Evolutionary conservation across 2,113 vertebrate species (phyloP), one percentile per base, ranked within the genome.

Genomic region (Pseudorhombus dupliciocellatus): DNA sequence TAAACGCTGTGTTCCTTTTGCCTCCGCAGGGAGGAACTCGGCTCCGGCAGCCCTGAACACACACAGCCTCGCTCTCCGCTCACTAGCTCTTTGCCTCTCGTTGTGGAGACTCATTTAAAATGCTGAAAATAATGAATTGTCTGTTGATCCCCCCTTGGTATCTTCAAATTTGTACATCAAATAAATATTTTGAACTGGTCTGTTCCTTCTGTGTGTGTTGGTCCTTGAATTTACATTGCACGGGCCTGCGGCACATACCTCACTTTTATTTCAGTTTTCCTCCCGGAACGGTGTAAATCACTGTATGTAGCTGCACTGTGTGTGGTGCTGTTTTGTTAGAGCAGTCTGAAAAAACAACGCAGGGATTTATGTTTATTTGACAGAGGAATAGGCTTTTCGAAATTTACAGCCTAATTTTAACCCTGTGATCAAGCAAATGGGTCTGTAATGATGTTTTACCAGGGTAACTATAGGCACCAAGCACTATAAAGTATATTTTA

Each of bases 11-110:
- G 10, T 26, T 56, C 82, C n/a, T 52, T 79, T 31, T 90, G 55
- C 79, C 76, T 91, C 66, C 53, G 50, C 89, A 94, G 94, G 93
- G 34, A 92, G 91, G 76, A 94, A 92, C 80, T 77, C 31, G n/a
- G 89, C 91, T 85, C 70, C 87, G 52, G 73, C 81, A 8, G 22
- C 57, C 25, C 31, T 70, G 57, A 77, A 73, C 46, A 60, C 69
- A 46, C 52, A 73, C 76, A 75, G 73, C 69, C 56, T 86, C 5
- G n/a, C 70, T 75, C 30, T 87, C 40, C 58, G 59, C 66, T 79
- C 79, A 15, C 68, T 93, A 82, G 78, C 80, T 78, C 80, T 92
- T 56, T 88, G 89, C 75, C 83, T 87, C 81, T 73, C 84, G 72
- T 84, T 93, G 44, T 87, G 84, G 85, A 75, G 85, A 75, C 77